Evolutionary conservation across 1,140 invertebrate genomes (phyloP).

Genomic region (Eueides isabella): DNA sequence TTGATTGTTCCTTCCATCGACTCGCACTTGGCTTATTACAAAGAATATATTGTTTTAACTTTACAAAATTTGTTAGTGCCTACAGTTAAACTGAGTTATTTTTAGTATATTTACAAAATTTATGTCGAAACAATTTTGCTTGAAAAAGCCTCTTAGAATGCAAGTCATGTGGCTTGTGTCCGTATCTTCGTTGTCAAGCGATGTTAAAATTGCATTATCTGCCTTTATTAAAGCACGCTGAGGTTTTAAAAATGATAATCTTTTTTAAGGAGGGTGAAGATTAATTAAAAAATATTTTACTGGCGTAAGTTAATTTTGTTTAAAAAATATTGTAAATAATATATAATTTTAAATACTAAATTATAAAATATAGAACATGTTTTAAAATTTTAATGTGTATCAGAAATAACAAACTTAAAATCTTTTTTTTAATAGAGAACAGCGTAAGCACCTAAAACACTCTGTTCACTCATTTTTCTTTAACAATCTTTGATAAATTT

Average conservation of each 20-base stretch:
- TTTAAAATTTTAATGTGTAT: no score
- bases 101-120: background rate
- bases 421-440: no score
- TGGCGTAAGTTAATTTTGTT: background rate
- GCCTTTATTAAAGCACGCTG: constrained; percentile 6
- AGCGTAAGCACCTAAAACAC: no score
- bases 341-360: background rate
- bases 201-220: constrained; percentile 6
- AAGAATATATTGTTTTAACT: no score
- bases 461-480: no score
- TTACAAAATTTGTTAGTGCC: no score
- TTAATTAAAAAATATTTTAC: background rate
- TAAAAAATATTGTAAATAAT: no score
- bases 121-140: background rate
- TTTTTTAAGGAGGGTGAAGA: background rate
- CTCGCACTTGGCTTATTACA: no score
- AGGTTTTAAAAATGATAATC: constrained; percentile 7
- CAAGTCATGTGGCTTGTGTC: background rate
- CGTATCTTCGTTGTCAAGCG: background rate
- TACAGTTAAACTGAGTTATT: background rate
- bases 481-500: no score
- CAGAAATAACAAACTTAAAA: no score
- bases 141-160: background rate
- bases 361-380: background rate
- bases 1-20: no score